Evolutionary conservation across 2,797 vertebrate genomes (phyloP), one percentile per base, ranked within the genome.

Genomic region (Oreochromis mossambicus): DNA sequence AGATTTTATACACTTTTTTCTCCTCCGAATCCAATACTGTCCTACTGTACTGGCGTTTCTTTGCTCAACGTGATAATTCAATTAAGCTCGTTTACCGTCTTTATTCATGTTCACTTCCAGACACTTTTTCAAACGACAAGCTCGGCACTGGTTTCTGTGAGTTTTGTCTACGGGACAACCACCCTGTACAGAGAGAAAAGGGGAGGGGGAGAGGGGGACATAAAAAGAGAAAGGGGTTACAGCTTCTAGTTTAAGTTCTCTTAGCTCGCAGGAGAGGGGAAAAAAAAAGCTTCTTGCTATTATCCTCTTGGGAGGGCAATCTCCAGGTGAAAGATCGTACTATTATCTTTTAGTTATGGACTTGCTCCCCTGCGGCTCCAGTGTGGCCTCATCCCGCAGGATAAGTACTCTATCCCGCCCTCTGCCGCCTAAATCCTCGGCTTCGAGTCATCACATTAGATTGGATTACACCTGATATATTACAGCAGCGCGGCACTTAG

Each of bases 31-130:
- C 75, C 78, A 87, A 84, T 48, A 46, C 86, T 75, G 58, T 75
- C 82, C 82, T 81, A 77, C 86, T n/a, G 6, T 63, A 63, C 51
- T 86, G 78, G 73, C 48, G 34, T 58, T 83, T 85, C 43, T 88
- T 55, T 81, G 79, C 81, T 84, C 85, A 68, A 83, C 86, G 88
- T 82, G 80, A 85, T 90, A 84, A 92, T 94, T 91, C 70, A 89
- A 91, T 86, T 83, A 91, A 90, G 79, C 51, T 81, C 83, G 93
- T 95, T 97, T 97, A 99, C 98, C 98, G 86, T 99, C 98, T 98
- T 99, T 99, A 97, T 99, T 99, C 98, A 99, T 99, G 97, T 99
- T 99, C 94, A 99, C 98, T 96, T 99, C 98, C 95, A 99, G 95
- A 95, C 98, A 99, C 95, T 99, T 99, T 96, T 99, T 99, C 96